phyloP scores from a whole-genome alignment of 2,888 invertebrate genomes.

The Oscheius sp. region DNA sequence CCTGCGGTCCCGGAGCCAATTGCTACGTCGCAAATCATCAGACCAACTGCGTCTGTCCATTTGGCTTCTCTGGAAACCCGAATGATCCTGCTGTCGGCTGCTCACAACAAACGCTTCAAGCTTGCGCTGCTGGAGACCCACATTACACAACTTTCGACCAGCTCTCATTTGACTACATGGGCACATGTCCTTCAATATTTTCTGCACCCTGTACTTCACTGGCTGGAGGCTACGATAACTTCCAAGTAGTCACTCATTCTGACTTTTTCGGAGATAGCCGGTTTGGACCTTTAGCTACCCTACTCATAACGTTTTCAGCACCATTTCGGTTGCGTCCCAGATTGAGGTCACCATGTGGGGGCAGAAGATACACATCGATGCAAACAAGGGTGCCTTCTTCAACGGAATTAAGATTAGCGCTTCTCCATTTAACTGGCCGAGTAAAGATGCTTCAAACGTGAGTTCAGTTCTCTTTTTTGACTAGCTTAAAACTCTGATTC shows the following conservation, averaged over 20 bases:
- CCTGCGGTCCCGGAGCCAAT: constrained; percentile 58
- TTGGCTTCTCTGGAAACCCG: constrained; percentile 52
- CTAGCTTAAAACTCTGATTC: constrained; percentile 29
- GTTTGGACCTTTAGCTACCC: too few relatives aligned
- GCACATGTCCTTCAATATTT: constrained; percentile 71
- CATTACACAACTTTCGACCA: constrained; percentile 73
- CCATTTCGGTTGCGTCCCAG: constrained; percentile 55
- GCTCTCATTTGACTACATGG: constrained; percentile 64
- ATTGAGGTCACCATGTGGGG: constrained; percentile 59
- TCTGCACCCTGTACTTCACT: constrained; percentile 53
- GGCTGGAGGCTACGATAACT: constrained; percentile 46
- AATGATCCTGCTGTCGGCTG: background rate
- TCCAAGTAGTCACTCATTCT: constrained; percentile 57
- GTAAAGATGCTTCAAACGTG: too few relatives aligned
- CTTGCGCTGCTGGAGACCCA: constrained; percentile 71
- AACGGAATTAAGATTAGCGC: constrained; percentile 44
- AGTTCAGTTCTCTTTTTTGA: too few relatives aligned
- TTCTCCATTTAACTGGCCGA: too few relatives aligned
- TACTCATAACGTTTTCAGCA: constrained; percentile 29
- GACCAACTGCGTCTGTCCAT: constrained; percentile 60
- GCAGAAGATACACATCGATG: constrained; percentile 56
- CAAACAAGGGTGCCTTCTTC: constrained; percentile 45
- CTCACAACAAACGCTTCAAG: constrained; percentile 12
- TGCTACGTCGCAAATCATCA: constrained; percentile 62
- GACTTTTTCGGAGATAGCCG: constrained; percentile 40